A percentile compares a stretch with the other conserved stretches of the same genome.
These are phyloP conservation scores for Macrotrachela quadricornifera DNA, from an alignment of 1,140 invertebrate species.

Conservation along the genomic window DNA sequence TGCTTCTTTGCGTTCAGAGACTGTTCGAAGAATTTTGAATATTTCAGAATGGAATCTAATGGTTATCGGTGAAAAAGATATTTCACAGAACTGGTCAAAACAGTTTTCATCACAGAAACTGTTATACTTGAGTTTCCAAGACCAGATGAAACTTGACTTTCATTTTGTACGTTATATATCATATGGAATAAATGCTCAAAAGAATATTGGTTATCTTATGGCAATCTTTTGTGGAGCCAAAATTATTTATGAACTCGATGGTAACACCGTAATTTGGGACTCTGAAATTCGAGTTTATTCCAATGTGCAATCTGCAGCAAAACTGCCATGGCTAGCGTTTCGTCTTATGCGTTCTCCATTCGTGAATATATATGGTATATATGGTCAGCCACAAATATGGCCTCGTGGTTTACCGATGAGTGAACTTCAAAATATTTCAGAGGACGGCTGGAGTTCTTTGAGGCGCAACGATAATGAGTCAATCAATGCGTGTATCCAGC, in stretches of 20 bases:
- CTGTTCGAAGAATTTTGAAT: slow-evolving; percentile 9
- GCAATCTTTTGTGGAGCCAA: slow-evolving; percentile 14
- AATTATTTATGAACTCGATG: slow-evolving; percentile 23
- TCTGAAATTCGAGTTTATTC: neutral
- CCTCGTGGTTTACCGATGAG: slow-evolving; percentile 20
- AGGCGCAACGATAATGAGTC: slow-evolving; percentile 1
- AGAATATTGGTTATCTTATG: neutral
- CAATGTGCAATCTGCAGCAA: neutral
- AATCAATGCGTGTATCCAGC: slow-evolving; percentile 18
- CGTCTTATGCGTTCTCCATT: no score
- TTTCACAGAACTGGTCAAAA: slow-evolving; percentile 14
- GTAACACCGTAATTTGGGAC: slow-evolving; percentile 18
- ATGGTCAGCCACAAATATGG: slow-evolving; percentile 19
- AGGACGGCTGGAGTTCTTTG: slow-evolving; percentile 5
- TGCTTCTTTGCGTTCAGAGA: slow-evolving; percentile 9
- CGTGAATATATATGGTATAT: slow-evolving; percentile 18
- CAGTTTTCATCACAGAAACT: no score
- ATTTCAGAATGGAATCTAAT: slow-evolving; percentile 14
- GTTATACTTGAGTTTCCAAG: neutral
- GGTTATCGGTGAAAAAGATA: slow-evolving; percentile 17
- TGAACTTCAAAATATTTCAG: slow-evolving; percentile 7
- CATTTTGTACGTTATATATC: neutral
- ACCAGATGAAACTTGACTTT: neutral
- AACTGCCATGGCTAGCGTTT: no score
- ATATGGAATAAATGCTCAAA: neutral